These are phyloP conservation scores for Agelastica alni DNA, from an alignment of 2,888 invertebrate species.

Conservation along the genomic window DNA sequence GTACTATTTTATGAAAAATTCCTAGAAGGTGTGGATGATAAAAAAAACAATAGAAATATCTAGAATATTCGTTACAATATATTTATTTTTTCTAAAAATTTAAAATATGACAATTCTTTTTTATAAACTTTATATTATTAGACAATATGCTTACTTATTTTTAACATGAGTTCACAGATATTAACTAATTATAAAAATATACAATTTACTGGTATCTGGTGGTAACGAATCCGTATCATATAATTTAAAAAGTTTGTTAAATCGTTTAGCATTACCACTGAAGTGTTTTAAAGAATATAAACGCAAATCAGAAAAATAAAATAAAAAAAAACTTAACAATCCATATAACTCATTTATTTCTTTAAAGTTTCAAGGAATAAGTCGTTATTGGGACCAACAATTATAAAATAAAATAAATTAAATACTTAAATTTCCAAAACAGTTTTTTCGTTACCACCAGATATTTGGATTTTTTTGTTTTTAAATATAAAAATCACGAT, in stretches of 20 bases:
- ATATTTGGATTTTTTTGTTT: too few relatives aligned
- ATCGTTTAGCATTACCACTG: neutral
- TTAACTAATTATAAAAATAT: slow-evolving; percentile 26
- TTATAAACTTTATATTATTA: slow-evolving; percentile 16
- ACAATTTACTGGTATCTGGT: slow-evolving; percentile 1
- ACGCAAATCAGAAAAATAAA: neutral
- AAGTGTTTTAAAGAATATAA: neutral
- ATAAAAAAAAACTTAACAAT: neutral
- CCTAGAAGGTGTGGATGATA: too few relatives aligned
- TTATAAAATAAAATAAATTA: too few relatives aligned
- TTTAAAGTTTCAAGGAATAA: too few relatives aligned
- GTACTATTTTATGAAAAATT: too few relatives aligned
- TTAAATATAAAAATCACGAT: too few relatives aligned
- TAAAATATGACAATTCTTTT: neutral
- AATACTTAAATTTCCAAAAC: too few relatives aligned
- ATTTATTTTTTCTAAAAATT: slow-evolving; percentile 6
- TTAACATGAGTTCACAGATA: slow-evolving; percentile 16
- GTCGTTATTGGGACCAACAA: too few relatives aligned
- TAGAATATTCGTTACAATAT: too few relatives aligned
- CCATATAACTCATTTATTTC: too few relatives aligned
- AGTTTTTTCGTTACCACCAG: too few relatives aligned
- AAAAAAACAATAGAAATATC: too few relatives aligned
- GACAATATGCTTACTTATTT: slow-evolving; percentile 9
- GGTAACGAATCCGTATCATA: neutral
- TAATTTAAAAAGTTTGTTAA: neutral